Evolutionary conservation across 1,140 invertebrate genomes (phyloP).

Genomic region (Goniozus legneri): DNA sequence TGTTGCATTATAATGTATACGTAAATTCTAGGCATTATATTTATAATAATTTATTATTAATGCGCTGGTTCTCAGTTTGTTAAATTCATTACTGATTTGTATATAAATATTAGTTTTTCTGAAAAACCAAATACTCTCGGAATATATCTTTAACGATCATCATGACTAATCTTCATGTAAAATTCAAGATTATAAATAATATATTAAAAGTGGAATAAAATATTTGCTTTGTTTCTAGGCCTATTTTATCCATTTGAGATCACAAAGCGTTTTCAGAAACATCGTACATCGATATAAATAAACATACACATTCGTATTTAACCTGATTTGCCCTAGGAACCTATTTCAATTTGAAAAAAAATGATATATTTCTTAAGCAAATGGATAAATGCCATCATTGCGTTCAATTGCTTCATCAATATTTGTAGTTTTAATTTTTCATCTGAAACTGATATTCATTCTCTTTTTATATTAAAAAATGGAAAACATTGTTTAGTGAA

Average conservation of each 20-base stretch:
- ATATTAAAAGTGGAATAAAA: constrained; percentile 17
- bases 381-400: too few relatives aligned
- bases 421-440: too few relatives aligned
- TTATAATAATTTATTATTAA: constrained; percentile 46
- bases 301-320: constrained; percentile 29
- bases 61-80: constrained; percentile 27
- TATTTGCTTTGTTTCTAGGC: constrained; percentile 35
- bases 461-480: background rate
- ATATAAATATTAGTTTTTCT: constrained; percentile 32
- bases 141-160: too few relatives aligned
- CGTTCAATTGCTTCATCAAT: too few relatives aligned
- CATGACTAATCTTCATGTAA: constrained; percentile 6
- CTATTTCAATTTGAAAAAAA: constrained; percentile 36
- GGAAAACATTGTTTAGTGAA: background rate
- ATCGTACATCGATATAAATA: constrained; percentile 27
- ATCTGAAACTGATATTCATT: too few relatives aligned
- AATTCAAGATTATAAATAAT: background rate
- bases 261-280: constrained; percentile 49
- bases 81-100: constrained; percentile 25
- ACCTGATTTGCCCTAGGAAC: constrained; percentile 32
- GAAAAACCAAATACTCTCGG: constrained; percentile 30
- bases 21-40: constrained; percentile 50
- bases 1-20: constrained; percentile 51
- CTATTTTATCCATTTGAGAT: constrained; percentile 36
- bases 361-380: constrained; percentile 31